phyloP scores from a whole-genome alignment of 2,888 invertebrate species.

The Boloria selene region DNA sequence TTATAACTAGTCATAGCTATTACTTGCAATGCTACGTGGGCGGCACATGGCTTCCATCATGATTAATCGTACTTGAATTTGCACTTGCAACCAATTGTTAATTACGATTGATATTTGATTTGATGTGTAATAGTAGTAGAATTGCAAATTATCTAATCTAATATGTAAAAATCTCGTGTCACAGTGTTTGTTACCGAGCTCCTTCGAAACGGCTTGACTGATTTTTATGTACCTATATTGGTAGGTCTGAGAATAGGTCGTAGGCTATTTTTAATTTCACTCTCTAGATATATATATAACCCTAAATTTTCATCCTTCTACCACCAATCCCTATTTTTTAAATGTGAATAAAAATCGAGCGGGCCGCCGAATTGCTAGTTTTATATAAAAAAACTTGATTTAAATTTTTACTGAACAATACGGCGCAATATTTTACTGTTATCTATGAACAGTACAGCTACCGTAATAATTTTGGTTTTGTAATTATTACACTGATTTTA shows the following conservation, averaged over 20 bases:
- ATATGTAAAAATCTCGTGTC: no score
- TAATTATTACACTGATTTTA: conserved; percentile 21
- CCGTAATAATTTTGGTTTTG: conserved; percentile 17
- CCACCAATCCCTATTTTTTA: no score
- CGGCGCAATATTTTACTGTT: conserved; percentile 12
- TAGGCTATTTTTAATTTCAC: no score
- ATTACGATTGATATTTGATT: conserved; percentile 21
- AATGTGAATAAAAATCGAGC: no score
- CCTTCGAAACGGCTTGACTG: no score
- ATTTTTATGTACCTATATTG: no score
- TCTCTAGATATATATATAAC: no score
- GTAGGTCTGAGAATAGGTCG: no score
- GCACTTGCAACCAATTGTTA: conserved; percentile 38
- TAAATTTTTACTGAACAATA: no score
- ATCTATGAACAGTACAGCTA: conserved; percentile 10
- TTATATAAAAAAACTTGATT: not conserved
- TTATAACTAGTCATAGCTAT: conserved; percentile 13
- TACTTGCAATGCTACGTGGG: conserved; percentile 41
- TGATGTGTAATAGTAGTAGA: conserved; percentile 23
- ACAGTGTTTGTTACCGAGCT: no score
- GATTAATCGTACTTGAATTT: conserved; percentile 64
- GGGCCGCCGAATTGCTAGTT: no score
- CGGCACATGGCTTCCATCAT: conserved; percentile 50
- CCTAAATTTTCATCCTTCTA: no score
- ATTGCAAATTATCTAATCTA: not conserved